Evolutionary conservation across 2,797 vertebrate genomes (phyloP).

Genomic region (Tauraco hartlaubi): DNA sequence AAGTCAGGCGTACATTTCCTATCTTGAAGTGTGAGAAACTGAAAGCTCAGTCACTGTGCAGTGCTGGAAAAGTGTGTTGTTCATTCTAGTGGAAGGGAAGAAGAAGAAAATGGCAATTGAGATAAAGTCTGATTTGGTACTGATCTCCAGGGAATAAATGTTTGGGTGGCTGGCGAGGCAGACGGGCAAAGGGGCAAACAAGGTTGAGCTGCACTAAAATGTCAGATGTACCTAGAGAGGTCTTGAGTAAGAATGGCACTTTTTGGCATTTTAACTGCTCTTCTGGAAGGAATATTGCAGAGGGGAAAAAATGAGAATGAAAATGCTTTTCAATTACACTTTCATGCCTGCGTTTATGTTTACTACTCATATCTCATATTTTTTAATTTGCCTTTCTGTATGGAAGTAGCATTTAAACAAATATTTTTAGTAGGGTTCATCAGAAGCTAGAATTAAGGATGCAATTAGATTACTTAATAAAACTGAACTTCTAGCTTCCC

Average conservation of each 20-base stretch:
- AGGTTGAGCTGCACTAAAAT: slow-evolving; percentile 17
- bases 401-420: neutral
- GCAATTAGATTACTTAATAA: neutral
- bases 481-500: neutral
- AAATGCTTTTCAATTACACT: neutral
- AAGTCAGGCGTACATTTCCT: neutral
- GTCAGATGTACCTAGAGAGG: neutral
- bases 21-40: neutral
- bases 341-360: neutral
- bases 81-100: slow-evolving; percentile 40
- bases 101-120: slow-evolving; percentile 35
- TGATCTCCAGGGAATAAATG: slow-evolving; percentile 7
- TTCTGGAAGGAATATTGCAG: neutral
- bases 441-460: neutral
- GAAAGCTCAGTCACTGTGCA: slow-evolving; percentile 23
- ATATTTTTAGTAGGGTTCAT: neutral
- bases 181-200: slow-evolving; percentile 9
- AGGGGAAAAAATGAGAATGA: neutral
- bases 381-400: neutral
- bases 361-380: neutral
- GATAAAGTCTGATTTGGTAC: neutral
- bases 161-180: slow-evolving; percentile 51
- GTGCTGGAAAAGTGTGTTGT: neutral
- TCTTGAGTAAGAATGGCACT: neutral
- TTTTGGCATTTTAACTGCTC: neutral